A percentile compares a stretch with the other conserved stretches of the same genome.
phyloP scores from a whole-genome alignment of 2,113 vertebrate species.

The Neolamprologus caudopunctatus region DNA sequence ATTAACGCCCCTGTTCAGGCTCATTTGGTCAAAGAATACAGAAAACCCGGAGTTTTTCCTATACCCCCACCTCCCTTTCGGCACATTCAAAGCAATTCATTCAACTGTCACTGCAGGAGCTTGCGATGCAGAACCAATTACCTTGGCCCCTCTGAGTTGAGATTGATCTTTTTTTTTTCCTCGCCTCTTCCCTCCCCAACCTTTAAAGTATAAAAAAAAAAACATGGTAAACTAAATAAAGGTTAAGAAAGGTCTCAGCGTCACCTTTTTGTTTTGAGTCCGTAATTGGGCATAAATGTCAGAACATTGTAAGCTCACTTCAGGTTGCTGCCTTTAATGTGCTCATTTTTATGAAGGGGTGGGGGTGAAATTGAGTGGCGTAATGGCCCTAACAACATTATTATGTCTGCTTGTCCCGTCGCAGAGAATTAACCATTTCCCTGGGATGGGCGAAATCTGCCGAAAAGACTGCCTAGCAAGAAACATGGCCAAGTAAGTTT shows the following conservation, averaged over 20 bases:
- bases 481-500: constrained; percentile 98
- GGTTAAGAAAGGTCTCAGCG: constrained; percentile 72
- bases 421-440: constrained; percentile 99
- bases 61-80: constrained; percentile 38
- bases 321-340: constrained; percentile 70
- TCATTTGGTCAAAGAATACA: constrained; percentile 78
- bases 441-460: constrained; percentile 99
- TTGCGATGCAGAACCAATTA: constrained; percentile 81
- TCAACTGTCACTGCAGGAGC: constrained; percentile 76
- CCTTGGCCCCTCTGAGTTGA: constrained; percentile 67
- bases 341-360: constrained; percentile 60
- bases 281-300: constrained; percentile 82
- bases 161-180: constrained; percentile 68
- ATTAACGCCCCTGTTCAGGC: constrained; percentile 76
- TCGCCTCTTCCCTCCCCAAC: constrained; percentile 48
- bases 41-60: constrained; percentile 58
- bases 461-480: constrained; percentile 98
- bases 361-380: constrained; percentile 63
- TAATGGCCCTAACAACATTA: constrained; percentile 67
- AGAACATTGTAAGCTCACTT: constrained; percentile 73
- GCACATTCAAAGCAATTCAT: constrained; percentile 76
- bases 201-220: constrained; percentile 63
- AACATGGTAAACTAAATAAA: constrained; percentile 70
- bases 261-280: constrained; percentile 80
- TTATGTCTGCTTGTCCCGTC: constrained; percentile 69